phyloP scores from a whole-genome alignment of 2,797 vertebrate genomes.

The Sylvilagus floridanus region DNA sequence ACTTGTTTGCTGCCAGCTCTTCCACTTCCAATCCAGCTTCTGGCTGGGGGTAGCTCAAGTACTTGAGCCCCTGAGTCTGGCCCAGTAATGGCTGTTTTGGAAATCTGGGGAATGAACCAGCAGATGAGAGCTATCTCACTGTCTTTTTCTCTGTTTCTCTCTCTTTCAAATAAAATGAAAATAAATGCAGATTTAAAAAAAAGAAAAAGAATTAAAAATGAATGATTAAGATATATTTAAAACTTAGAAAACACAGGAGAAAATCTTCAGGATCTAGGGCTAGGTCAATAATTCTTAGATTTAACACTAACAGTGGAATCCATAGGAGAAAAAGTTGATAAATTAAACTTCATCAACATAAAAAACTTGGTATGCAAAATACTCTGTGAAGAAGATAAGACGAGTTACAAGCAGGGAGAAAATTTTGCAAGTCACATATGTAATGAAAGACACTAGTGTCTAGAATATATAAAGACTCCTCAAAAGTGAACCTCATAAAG shows the following conservation, averaged over 20 bases:
- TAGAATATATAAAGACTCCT: not conserved
- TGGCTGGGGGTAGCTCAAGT: too few species aligned
- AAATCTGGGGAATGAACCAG: too few species aligned
- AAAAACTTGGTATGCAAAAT: slow-evolving; percentile 42
- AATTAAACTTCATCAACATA: not conserved
- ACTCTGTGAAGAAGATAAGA: not conserved
- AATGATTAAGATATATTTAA: not conserved
- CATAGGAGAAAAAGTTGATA: not conserved
- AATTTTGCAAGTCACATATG: not conserved
- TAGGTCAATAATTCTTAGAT: not conserved
- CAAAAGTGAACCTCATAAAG: not conserved
- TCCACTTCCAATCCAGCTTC: too few species aligned
- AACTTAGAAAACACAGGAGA: not conserved
- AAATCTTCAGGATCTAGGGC: not conserved
- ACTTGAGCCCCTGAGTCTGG: too few species aligned
- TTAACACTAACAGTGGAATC: not conserved
- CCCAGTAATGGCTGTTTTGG: too few species aligned
- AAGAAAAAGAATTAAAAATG: too few species aligned
- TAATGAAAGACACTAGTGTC: not conserved
- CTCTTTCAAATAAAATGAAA: too few species aligned
- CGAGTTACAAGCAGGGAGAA: not conserved
- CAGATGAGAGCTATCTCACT: too few species aligned
- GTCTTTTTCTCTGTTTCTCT: too few species aligned
- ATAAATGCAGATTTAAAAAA: not conserved
- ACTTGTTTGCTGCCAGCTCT: too few species aligned